Base-by-base conservation (phyloP, 2,113 vertebrate genomes). In the Merops nubicus region DNA sequence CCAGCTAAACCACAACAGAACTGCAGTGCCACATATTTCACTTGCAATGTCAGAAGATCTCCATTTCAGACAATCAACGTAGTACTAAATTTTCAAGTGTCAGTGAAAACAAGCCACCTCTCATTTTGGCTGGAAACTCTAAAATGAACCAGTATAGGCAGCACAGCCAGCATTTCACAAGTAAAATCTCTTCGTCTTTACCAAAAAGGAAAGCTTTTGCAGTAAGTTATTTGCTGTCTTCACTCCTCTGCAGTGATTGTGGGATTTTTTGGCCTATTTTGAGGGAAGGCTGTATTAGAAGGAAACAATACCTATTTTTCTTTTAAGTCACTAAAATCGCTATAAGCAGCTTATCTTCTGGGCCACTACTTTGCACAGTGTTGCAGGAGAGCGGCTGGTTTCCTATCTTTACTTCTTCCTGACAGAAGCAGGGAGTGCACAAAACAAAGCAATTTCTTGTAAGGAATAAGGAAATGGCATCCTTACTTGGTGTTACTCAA, bases 1-100 rank as follows among this genome's bases (percentile, higher is more conserved):
- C 91, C 95, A 95, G 87, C 95, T 97, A 97, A 98, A 98, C 97
- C 97, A 97, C 96, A 97, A 93, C 92, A 96, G 93, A 97, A 97
- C 74, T 81, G 53, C 80, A 87, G 92, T 76, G 96, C 95, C 79
- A 88, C 85, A 88, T 97, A 97, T 94, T 98, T 98, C 95, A 98
- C 81, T 89, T 47, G 34, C 79, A 91, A 65, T 91, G 98, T 95
- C 97, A 97, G 87, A 96, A 95, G 96, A 95, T 95, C 97, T 97
- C 96, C 89, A 93, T 98, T 98, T 93, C 95, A 96, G 95, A 93
- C 97, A 85, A 98, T 97, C 97, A 98, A 81, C 94, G 69, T 20
- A 73, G 84, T 89, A 97, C 96, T 98, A 98, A 97, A 98, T 98
- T 97, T 97, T 94, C 88, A 93, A 94, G 91, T 92, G 96, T 94